Evolutionary conservation across 2,113 vertebrate species (phyloP), one percentile per base, ranked within the genome.

Genomic region (Coryphaenoides rupestris): DNA sequence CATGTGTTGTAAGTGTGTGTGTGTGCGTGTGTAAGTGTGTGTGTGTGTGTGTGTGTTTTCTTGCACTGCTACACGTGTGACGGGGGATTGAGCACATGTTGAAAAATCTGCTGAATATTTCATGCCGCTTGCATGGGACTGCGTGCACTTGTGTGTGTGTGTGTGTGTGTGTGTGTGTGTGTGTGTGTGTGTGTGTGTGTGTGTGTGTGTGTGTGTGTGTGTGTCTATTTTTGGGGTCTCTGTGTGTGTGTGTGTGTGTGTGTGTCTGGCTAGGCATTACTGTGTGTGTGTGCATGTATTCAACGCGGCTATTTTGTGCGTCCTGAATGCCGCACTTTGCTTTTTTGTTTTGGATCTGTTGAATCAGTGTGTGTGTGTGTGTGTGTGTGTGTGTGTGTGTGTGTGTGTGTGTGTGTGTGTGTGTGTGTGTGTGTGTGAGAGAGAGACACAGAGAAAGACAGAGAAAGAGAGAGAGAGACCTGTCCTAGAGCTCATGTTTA

Each of bases 71-170:
- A 84, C 82, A 86, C 74, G 82, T 86, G 86, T 76, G 63, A 74
- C 82, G 79, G 75, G 73, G 80, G 74, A 87, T 82, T 79, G 76
- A 83, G 86, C 85, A 89, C 86, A 88, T 88, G 89, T 85, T 84
- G 79, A 85, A 87, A 88, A 88, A 84, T 85, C 69, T 79, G 82
- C 78, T 88, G 77, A 90, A 89, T 91, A 88, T 91, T 90, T 91
- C 46, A 89, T 90, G 83, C 74, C 77, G 80, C 64, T 83, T 83
- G 68, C 72, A 69, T 62, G 57, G 67, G n/a, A 21, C 60, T 58
- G 56, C 14, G 56, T 9, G 62, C 26, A 7, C 1, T 47, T 49
- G 17, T 7, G 1, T 45, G 17, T 33, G 60, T 68, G 47, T 63
- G 21, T 12, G 14, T 64, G 46, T 65, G 52, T 67, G 6, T 68